A percentile compares a stretch with the other conserved stretches of the same genome.
Conservation (phyloP, 2,888 invertebrate species). For the Carcina quercana region DNA sequence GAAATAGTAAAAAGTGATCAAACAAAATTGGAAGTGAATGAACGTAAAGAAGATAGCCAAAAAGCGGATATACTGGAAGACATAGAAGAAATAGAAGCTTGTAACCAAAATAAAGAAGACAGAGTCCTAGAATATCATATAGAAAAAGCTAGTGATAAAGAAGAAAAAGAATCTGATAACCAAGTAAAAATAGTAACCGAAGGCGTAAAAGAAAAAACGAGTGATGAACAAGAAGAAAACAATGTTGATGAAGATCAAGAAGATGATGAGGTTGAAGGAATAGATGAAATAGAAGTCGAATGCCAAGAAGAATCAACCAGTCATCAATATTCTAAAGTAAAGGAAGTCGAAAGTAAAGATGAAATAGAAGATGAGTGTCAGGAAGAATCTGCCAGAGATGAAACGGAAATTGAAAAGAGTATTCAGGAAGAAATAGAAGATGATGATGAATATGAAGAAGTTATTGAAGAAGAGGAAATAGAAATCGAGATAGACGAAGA, state of each 20-base stretch:
- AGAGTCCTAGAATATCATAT: neutral
- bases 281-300: neutral
- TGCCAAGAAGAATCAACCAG: neutral
- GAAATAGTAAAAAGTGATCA: neutral
- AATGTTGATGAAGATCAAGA: constrained; percentile 1
- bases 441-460: neutral
- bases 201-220: no score
- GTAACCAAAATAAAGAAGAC: neutral
- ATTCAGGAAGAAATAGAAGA: neutral
- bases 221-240: constrained; percentile 4
- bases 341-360: neutral
- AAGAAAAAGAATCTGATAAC: neutral
- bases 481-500: constrained; percentile 12
- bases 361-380: no score
- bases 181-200: no score
- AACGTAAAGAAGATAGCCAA: neutral
- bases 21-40: neutral
- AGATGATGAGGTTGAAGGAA: neutral
- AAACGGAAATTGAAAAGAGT: neutral
- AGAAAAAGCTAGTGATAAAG: constrained; percentile 3
- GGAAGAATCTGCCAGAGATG: no score
- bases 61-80: neutral
- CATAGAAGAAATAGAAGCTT: neutral
- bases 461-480: constrained; percentile 5
- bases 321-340: no score